Conservation (phyloP, 2,113 vertebrate species). For the Glaucidium brasilianum region DNA sequence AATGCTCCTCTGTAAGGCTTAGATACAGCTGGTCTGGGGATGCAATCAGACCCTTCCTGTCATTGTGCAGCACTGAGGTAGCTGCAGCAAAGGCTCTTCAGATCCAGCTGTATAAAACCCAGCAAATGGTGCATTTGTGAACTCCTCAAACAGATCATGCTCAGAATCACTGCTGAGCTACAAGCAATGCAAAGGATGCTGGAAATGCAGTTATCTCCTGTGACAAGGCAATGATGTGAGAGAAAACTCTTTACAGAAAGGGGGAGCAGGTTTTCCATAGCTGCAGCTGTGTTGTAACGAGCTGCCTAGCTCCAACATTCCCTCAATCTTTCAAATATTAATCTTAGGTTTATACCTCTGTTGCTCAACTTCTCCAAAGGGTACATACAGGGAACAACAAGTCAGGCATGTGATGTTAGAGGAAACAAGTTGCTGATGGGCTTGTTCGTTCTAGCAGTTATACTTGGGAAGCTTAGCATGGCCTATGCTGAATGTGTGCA, state of each 20-base stretch:
- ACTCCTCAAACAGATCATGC: not conserved
- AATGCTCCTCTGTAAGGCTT: not conserved
- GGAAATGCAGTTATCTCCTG: not conserved
- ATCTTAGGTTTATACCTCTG: not conserved
- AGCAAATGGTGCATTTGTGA: rapidly evolving
- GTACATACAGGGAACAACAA: not conserved
- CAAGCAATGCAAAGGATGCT: not conserved
- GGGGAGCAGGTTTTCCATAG: not conserved
- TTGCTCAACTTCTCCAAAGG: not conserved
- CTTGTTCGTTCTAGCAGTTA: not conserved
- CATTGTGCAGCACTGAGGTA: not conserved
- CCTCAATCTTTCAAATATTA: not conserved
- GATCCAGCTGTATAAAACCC: not conserved
- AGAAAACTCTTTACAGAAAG: not conserved
- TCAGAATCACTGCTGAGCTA: not conserved
- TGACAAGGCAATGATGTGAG: not conserved
- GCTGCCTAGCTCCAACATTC: not conserved
- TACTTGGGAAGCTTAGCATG: not conserved
- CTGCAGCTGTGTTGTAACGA: not conserved
- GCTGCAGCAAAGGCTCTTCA: not conserved
- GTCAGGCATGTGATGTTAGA: not conserved
- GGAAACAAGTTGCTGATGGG: not conserved
- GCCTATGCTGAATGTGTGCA: not conserved
- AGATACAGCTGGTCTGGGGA: not conserved
- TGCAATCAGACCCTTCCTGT: not conserved